These are phyloP conservation scores for Sanderia malayensis DNA, from an alignment of 30 jellyfish, hydroid and myxozoan genomes.

Conservation along the genomic window DNA sequence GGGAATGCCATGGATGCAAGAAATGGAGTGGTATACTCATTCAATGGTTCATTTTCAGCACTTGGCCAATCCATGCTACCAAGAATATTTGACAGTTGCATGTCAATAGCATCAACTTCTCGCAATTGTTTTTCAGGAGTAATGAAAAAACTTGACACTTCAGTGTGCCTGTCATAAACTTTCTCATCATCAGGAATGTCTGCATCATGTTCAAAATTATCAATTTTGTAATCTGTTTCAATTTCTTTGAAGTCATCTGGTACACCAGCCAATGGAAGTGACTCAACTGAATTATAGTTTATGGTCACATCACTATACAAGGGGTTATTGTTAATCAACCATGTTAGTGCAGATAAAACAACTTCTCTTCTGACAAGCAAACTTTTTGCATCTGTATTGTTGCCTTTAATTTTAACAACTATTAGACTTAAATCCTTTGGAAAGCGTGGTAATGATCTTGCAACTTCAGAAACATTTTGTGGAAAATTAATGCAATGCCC, in stretches of 20 bases:
- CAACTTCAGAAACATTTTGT: conserved; percentile 1
- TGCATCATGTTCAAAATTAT: conserved; percentile 1
- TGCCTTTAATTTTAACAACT: conserved; percentile 13
- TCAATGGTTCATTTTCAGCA: conserved; percentile 15
- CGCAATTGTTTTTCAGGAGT: conserved; percentile 7
- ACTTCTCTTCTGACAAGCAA: neutral
- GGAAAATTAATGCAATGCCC: conserved; percentile 34
- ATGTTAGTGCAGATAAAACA: conserved; percentile 13
- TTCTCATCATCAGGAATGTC: conserved; percentile 19
- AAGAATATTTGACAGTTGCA: conserved; percentile 8
- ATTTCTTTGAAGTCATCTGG: conserved; percentile 10
- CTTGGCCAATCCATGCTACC: conserved; percentile 20
- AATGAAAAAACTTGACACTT: conserved; percentile 1
- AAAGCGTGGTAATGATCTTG: conserved; percentile 20
- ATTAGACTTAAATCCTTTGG: conserved; percentile 26
- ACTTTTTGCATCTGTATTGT: neutral
- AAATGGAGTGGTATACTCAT: conserved; percentile 31
- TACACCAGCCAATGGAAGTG: conserved; percentile 18
- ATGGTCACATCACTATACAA: conserved; percentile 22
- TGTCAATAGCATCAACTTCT: conserved; percentile 17
- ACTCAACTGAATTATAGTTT: conserved; percentile 5
- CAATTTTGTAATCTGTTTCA: conserved; percentile 8
- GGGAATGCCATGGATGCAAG: conserved; percentile 29
- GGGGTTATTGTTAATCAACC: conserved; percentile 27
- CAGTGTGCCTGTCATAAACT: conserved; percentile 29